These are phyloP conservation scores for Thelaira solivaga DNA, from an alignment of 2,888 invertebrate genomes.

Conservation along the genomic window DNA sequence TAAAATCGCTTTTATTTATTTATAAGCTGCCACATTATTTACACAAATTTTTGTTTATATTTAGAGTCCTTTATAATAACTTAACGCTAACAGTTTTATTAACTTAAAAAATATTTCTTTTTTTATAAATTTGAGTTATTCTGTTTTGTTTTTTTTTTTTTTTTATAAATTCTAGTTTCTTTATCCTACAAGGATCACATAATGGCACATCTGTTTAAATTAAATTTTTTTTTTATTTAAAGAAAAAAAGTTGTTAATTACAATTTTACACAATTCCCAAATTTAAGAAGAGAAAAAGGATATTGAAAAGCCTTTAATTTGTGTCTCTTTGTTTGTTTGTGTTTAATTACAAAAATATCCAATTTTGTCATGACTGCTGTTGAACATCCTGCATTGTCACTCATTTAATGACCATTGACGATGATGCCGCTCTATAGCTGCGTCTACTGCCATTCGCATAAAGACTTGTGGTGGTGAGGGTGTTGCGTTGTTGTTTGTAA, in stretches of 20 bases:
- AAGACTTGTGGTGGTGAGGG: conserved; percentile 70
- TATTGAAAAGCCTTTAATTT: neutral
- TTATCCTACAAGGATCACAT: conserved; percentile 68
- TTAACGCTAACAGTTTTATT: too few species aligned
- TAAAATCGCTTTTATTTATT: too few species aligned
- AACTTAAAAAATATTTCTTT: neutral
- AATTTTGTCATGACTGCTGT: conserved; percentile 31
- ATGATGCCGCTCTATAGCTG: conserved; percentile 60
- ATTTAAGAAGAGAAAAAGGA: neutral
- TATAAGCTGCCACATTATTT: too few species aligned
- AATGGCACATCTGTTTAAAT: conserved; percentile 69
- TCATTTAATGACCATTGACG: conserved; percentile 54
- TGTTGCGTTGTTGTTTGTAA: conserved; percentile 67
- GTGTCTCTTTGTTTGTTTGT: neutral
- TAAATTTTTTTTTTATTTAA: neutral
- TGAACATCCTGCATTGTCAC: conserved; percentile 5
- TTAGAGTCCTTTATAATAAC: too few species aligned
- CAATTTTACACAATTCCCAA: neutral
- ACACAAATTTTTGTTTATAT: too few species aligned
- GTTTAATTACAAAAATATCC: conserved; percentile 24
- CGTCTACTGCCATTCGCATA: conserved; percentile 70
- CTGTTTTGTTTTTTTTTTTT: neutral
- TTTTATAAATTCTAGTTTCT: conserved; percentile 1
- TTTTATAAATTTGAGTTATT: neutral
- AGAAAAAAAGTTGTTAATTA: neutral